Evolutionary conservation across 2,113 vertebrate genomes (phyloP), one percentile per base, ranked within the genome.

Genomic region (Nansenia antarctica): DNA sequence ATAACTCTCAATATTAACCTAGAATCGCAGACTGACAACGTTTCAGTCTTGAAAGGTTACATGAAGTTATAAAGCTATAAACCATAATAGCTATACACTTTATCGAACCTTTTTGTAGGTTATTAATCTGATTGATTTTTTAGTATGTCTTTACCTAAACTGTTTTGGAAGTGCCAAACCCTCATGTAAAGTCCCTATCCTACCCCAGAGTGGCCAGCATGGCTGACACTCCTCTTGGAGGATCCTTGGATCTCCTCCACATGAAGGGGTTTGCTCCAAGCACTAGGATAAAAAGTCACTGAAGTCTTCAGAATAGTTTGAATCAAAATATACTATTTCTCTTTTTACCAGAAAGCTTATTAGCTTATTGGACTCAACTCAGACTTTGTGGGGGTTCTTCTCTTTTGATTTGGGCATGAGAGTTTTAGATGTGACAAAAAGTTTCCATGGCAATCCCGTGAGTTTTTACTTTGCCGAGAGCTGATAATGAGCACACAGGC

Each of bases 401-500:
- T 62, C 7, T 34, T 45, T n/a, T n/a, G n/a, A n/a, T n/a, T n/a
- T 5, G 58, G 26, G 35, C 61, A 8, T 11, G 45, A 3, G 35
- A 69, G 67, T 9, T 72, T 67, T 54, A 52, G 9, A 20, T 30
- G 35, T 30, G 27, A 57, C 55, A 70, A 42, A 67, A 1, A 58
- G 1, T 69, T 64, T 70, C 69, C 35, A 30, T 54, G 3, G 0
- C 39, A 20, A 45, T 78, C 73, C 72, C 52, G 39, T 30, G 70
- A 67, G 73, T 62, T 68, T 55, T 62, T 76, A 55, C 45, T 67
- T 74, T 69, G 45, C 75, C 62, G 65, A 12, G 30, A 62, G 72
- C 76, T 64, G 47, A 69, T 77, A 80, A 81, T 84, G 32, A 72
- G 70, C 82, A 73, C 24, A 68, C 45, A 73, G 73, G 11, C 49